Conservation (phyloP, 2,888 invertebrate species). For the Sinodicranocentrus sp. region DNA sequence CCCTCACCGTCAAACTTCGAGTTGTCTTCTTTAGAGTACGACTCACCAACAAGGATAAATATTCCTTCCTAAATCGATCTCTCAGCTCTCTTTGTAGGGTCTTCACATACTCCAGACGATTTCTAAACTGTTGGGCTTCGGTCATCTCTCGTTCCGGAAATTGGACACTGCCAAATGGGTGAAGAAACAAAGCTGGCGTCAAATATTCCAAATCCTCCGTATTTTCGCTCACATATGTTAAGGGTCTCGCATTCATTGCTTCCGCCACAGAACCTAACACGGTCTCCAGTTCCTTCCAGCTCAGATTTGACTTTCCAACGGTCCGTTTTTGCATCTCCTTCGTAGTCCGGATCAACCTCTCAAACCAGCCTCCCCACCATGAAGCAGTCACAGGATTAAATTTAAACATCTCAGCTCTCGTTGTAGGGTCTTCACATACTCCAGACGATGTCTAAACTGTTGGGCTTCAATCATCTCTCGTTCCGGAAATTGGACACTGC, state of each 20-base stretch:
- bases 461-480: no score
- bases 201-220: constrained; percentile 12
- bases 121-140: no score
- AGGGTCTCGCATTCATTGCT: constrained; percentile 7
- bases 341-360: not conserved
- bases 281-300: not conserved
- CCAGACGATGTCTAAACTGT: no score
- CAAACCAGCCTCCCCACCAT: constrained; percentile 23
- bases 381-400: constrained; percentile 9
- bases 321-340: constrained; percentile 6
- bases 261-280: not conserved
- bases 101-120: constrained; percentile 6
- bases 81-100: not conserved
- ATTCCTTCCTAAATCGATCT: constrained; percentile 15
- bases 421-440: no score
- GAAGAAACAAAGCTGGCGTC: constrained; percentile 9
- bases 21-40: not conserved
- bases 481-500: no score
- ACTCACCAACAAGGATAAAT: not conserved
- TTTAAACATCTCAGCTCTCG: no score
- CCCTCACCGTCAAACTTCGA: not conserved
- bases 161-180: no score
- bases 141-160: no score
- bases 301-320: not conserved
- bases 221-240: constrained; percentile 22